Percentiles rank a stretch among this genome's conserved stretches.
These are phyloP conservation scores for Leptestheria dahalacensis DNA, from an alignment of 1,140 invertebrate species.

Conservation along the genomic window DNA sequence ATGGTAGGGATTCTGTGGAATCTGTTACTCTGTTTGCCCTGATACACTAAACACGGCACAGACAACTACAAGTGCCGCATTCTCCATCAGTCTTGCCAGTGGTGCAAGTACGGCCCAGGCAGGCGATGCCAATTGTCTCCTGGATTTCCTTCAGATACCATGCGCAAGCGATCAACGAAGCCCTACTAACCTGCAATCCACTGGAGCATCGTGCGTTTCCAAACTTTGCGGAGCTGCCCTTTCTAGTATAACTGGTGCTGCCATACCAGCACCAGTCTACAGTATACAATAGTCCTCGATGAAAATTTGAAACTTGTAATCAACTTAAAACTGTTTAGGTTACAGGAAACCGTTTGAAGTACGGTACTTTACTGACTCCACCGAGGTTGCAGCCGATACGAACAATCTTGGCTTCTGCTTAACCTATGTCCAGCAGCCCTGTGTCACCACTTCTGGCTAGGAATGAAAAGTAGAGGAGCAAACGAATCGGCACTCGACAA, in stretches of 20 bases:
- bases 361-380: slow-evolving; percentile 18
- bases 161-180: slow-evolving; percentile 15
- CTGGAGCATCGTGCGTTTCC: slow-evolving; percentile 17
- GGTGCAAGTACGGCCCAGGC: not conserved
- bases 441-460: slow-evolving; percentile 3
- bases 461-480: too few species aligned
- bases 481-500: too few species aligned
- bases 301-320: not conserved
- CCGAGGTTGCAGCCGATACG: slow-evolving; percentile 3
- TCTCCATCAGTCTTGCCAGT: too few species aligned
- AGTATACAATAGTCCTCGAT: too few species aligned
- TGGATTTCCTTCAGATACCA: slow-evolving; percentile 20
- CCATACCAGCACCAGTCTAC: slow-evolving; percentile 3
- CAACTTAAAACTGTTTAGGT: slow-evolving; percentile 17
- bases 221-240: slow-evolving; percentile 19
- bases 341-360: slow-evolving; percentile 18
- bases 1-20: slow-evolving; percentile 29
- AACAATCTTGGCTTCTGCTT: slow-evolving; percentile 22
- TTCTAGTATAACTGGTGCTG: slow-evolving; percentile 5
- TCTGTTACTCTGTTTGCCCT: slow-evolving; percentile 23
- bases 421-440: slow-evolving; percentile 22
- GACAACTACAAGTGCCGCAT: not conserved
- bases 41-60: slow-evolving; percentile 16
- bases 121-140: slow-evolving; percentile 6
- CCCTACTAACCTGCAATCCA: too few species aligned